phyloP scores from a whole-genome alignment of 92 coral and sea anemone species.

The Palythoa grandis region DNA sequence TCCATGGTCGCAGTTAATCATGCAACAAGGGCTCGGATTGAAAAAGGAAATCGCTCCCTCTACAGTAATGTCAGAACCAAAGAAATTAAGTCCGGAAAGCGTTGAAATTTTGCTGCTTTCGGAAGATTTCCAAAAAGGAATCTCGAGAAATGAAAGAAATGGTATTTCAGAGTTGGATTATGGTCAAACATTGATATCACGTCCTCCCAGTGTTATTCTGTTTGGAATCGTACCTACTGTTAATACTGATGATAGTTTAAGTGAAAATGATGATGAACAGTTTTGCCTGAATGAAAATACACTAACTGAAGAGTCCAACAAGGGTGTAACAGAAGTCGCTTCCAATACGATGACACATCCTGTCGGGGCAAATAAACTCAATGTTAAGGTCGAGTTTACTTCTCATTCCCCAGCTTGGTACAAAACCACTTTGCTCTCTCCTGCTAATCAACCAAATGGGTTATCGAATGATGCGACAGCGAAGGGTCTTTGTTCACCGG shows the following conservation, averaged over 20 bases:
- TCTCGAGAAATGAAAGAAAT: constrained; percentile 18
- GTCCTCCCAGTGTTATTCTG: constrained; percentile 54
- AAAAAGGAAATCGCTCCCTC: neutral
- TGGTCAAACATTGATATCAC: constrained; percentile 7
- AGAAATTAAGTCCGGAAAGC: neutral
- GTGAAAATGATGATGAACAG: neutral
- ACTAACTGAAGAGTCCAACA: neutral
- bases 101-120: neutral
- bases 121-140: neutral
- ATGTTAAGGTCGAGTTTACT: neutral
- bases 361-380: neutral
- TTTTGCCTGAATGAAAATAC: neutral
- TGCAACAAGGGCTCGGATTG: neutral
- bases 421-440: constrained; percentile 3
- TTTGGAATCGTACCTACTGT: constrained; percentile 74
- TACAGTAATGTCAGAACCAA: neutral
- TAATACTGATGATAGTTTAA: constrained; percentile 27
- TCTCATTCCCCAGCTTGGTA: neutral
- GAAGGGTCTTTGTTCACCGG: neutral
- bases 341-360: neutral
- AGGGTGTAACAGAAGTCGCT: neutral
- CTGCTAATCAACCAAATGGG: constrained; percentile 13
- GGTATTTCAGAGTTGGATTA: neutral
- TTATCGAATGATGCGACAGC: neutral
- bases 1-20: constrained; percentile 45